Evolutionary conservation across 2,888 invertebrate genomes (phyloP).

Genomic region (Chrysodeixis includens): DNA sequence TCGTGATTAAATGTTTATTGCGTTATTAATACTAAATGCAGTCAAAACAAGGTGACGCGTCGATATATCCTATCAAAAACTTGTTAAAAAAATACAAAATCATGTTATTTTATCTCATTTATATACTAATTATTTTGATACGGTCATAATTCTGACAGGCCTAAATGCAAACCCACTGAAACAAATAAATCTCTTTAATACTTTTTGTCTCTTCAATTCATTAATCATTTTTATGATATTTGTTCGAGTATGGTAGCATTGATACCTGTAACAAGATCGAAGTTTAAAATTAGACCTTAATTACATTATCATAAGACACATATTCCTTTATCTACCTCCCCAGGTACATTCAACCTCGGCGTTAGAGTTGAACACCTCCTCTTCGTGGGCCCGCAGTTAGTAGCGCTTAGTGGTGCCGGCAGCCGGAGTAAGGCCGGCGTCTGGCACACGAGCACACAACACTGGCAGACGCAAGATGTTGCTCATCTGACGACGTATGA

Average conservation of each 20-base stretch:
- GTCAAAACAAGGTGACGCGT: background rate
- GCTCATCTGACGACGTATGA: slow-evolving; percentile 98
- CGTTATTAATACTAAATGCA: background rate
- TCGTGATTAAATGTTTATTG: background rate
- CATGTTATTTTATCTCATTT: background rate
- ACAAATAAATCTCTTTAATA: too few species aligned
- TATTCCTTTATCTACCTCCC: background rate
- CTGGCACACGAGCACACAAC: slow-evolving; percentile 99
- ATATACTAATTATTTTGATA: background rate
- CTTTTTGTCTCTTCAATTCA: too few species aligned
- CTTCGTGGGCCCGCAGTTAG: slow-evolving; percentile 99
- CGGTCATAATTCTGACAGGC: too few species aligned
- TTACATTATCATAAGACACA: too few species aligned
- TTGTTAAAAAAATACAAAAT: too few species aligned
- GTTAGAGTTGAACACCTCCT: slow-evolving; percentile 98
- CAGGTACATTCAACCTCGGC: slow-evolving; percentile 96
- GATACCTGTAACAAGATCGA: too few species aligned
- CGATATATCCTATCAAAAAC: background rate
- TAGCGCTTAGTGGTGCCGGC: slow-evolving; percentile 94
- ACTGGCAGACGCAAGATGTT: slow-evolving; percentile 99
- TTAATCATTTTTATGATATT: too few species aligned
- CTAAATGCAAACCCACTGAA: too few species aligned
- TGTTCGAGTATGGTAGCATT: too few species aligned
- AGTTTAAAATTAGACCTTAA: background rate
- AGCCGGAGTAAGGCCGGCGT: slow-evolving; percentile 95